phyloP scores from a whole-genome alignment of 2,113 vertebrate species.

The Psilopogon haemacephalus region DNA sequence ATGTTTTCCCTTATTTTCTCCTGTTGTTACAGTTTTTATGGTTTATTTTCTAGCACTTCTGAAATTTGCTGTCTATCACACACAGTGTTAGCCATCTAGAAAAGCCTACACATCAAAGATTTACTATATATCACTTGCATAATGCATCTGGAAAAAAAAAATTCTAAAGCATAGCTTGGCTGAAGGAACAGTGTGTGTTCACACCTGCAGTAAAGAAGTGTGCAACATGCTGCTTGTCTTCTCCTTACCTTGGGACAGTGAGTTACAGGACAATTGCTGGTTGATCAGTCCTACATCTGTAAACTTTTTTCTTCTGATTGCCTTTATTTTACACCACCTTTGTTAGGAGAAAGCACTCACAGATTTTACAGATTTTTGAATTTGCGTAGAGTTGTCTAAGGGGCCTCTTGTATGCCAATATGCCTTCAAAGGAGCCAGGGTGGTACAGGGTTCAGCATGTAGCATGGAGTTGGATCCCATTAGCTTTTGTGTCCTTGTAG shows the following conservation, averaged over 20 bases:
- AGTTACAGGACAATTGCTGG: not conserved
- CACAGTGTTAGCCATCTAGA: not conserved
- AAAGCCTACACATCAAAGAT: not conserved
- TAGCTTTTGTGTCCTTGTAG: not conserved
- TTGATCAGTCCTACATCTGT: not conserved
- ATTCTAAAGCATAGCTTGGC: not conserved
- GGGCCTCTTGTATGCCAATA: rapidly evolving
- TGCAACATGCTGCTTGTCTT: not conserved
- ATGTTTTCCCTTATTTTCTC: slow-evolving; percentile 14
- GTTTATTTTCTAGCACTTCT: not conserved
- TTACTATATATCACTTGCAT: not conserved
- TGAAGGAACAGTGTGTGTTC: not conserved
- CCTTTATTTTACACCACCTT: not conserved
- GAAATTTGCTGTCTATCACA: slow-evolving; percentile 4
- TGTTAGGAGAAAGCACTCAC: not conserved
- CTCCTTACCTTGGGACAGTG: not conserved
- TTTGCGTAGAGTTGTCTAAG: not conserved
- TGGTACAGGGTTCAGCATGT: not conserved
- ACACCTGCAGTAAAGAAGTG: rapidly evolving
- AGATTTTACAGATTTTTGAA: not conserved
- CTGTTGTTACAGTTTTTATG: not conserved
- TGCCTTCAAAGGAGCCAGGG: not conserved
- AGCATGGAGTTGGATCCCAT: not conserved
- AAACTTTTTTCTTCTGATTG: not conserved
- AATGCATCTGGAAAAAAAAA: not conserved